A percentile compares a stretch with the other conserved stretches of the same genome.
Conservation (phyloP, 1,140 invertebrate species). For the Doryteuthis pealeii region DNA sequence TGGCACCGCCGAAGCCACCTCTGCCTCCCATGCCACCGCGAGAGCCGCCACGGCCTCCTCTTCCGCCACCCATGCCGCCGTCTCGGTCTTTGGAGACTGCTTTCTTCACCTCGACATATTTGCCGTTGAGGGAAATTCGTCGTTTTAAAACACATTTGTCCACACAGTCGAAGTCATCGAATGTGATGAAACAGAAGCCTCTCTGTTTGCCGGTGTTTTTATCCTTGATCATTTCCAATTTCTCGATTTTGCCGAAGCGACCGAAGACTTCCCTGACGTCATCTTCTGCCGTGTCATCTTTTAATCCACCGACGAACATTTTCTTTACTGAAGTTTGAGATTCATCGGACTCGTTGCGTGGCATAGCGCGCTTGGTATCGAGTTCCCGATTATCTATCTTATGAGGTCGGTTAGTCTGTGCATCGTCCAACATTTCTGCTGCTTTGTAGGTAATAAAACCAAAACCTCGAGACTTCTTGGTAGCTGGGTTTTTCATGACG, state of each 20-base stretch:
- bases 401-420: slow-evolving; percentile 84
- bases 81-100: slow-evolving; percentile 20
- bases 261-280: slow-evolving; percentile 37
- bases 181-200: slow-evolving; percentile 45
- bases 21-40: neutral
- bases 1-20: neutral
- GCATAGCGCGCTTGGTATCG: slow-evolving; percentile 95
- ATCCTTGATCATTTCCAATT: slow-evolving; percentile 37
- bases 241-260: slow-evolving; percentile 37
- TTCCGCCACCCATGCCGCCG: neutral
- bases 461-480: slow-evolving; percentile 90
- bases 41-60: neutral
- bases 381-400: slow-evolving; percentile 83
- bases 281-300: slow-evolving; percentile 24
- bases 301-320: slow-evolving; percentile 22
- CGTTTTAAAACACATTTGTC: slow-evolving; percentile 38
- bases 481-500: slow-evolving; percentile 96
- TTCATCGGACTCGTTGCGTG: slow-evolving; percentile 69
- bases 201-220: slow-evolving; percentile 28
- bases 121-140: slow-evolving; percentile 3
- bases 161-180: slow-evolving; percentile 41
- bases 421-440: slow-evolving; percentile 91
- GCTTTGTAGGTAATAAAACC: slow-evolving; percentile 94
- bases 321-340: neutral
- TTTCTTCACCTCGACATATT: slow-evolving; percentile 18